Base-by-base conservation (phyloP, 2,113 vertebrate species). In the Alaudala cheleensis region DNA sequence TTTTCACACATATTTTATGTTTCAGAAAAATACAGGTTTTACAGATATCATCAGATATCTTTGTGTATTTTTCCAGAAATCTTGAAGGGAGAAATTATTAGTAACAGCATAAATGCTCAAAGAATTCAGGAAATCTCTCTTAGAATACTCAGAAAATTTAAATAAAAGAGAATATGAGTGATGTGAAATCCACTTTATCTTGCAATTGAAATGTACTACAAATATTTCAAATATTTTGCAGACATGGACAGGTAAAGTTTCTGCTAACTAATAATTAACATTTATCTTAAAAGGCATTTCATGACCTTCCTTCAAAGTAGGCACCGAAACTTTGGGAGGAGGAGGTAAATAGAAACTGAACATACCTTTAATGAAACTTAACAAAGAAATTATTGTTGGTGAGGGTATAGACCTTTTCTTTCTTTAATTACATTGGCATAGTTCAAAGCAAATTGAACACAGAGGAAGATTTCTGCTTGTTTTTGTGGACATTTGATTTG, bases 211-310 rank as follows among this genome's bases (percentile, higher is more conserved):
- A 80, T 5, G 17, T 76, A 72, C 23, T 47, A n/a, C 54, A 96
- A 78, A 83, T 91, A 92, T 85, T 87, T 79, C 78, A 85, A 49
- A 25, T 70, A 7, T 37, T 62, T 60, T 60, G 17, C 11, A 92
- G 50, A 85, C 14, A 70, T 6, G 12, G 51, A 64, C 49, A 89
- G n/a, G 56, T 71, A 66, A 90, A 31, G 14, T 77, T 80, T 90
- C n/a, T 86, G 31, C 14, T 82, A 81, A 81, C 37, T 94, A 89
- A 91, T 89, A 85, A 91, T 91, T 96, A 95, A 77, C 78, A 70
- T 87, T 77, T 92, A 66, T 54, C 87, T 77, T 66, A 42, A 22
- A 92, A 94, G 64, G 64, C 85, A 83, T 80, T 82, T 85, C 64
- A 83, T 26, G 4, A 62, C 33, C 22, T 86, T 58, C 17, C 25